Evolutionary conservation across 64 coral and sea anemone species (phyloP), one percentile per base, ranked within the genome.

Genomic region (Orbicella faveolata): DNA sequence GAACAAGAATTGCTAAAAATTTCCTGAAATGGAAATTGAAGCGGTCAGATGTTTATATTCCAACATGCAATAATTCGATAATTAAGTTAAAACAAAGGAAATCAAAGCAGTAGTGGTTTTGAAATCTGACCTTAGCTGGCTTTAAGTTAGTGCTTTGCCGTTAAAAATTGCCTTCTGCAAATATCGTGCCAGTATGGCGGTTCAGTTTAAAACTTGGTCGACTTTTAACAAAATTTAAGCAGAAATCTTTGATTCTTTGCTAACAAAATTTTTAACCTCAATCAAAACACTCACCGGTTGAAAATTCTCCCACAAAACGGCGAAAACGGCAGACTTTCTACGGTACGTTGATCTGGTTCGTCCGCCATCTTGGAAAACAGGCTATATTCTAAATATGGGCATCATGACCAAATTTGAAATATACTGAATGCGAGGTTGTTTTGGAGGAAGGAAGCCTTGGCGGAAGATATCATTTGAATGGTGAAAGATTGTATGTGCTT

Each of bases 361-460:
- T 78, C 90, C 80, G 94, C 94, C 94, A 93, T 93, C 52, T 95
- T 95, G 87, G 63, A 83, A 57, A 48, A 72, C 25, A 3, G 48
- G 20, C 68, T 23, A 61, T 16, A 12, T 1, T 75, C 78, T 18
- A 79, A 84, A 92, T 92, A 85, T 84, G 90, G 94, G 48, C 17
- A 89, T 23, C 67, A 59, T 87, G 36, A 90, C 94, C 90, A 96
- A 90, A 96, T 96, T 88, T 72, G 81, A 51, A 23, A 62, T 57
- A 63, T 59, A 36, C 39, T 20, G 66, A 36, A 41, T 23, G 4
- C 13, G 20, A 23, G 35, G 63, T 85, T 70, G 63, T 85, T 85
- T 72, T 51, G 63, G 61, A 61, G 21, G 34, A 85, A 66, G 39
- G 34, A 70, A 72, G 6, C 63, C 9, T 52, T 68, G 64, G 7